These are phyloP conservation scores for Paralichthys olivaceus DNA, from an alignment of 2,113 vertebrate species.

Conservation along the genomic window DNA sequence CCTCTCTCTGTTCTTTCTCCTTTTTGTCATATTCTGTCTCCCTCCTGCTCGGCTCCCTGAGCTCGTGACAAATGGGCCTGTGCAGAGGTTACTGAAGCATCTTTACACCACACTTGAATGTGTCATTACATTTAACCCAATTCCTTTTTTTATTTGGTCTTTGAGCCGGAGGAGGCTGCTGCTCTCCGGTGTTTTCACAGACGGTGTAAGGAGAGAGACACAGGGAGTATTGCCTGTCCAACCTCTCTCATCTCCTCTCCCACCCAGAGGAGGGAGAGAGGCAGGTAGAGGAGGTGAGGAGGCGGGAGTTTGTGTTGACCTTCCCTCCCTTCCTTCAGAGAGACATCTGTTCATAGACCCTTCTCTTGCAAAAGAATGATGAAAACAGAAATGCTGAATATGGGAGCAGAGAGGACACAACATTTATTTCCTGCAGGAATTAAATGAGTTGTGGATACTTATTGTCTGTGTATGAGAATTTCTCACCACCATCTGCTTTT, in stretches of 20 bases:
- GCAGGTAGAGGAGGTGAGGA: slow-evolving; percentile 49
- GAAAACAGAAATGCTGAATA: slow-evolving; percentile 24
- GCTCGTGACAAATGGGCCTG: slow-evolving; percentile 56
- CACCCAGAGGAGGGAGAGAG: slow-evolving; percentile 8
- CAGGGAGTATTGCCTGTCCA: slow-evolving; percentile 1
- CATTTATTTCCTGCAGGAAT: slow-evolving; percentile 64
- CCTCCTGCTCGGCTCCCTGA: slow-evolving; percentile 14
- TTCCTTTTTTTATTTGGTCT: slow-evolving; percentile 43
- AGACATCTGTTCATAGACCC: slow-evolving; percentile 44
- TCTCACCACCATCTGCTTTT: slow-evolving; percentile 39
- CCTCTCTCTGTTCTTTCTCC: neutral
- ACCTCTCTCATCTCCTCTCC: slow-evolving; percentile 11
- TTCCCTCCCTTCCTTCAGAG: slow-evolving; percentile 20
- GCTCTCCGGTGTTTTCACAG: neutral
- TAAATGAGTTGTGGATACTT: slow-evolving; percentile 36
- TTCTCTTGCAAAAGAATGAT: slow-evolving; percentile 5
- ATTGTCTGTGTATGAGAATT: slow-evolving; percentile 30
- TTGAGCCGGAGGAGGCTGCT: slow-evolving; percentile 9
- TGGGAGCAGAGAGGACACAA: slow-evolving; percentile 13
- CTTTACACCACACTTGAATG: slow-evolving; percentile 33
- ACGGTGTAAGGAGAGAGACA: neutral
- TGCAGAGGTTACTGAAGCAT: slow-evolving; percentile 43
- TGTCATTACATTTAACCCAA: slow-evolving; percentile 60
- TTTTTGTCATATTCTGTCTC: slow-evolving; percentile 17
- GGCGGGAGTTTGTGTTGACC: slow-evolving; percentile 33